Evolutionary conservation across 2,888 invertebrate species (phyloP).

Genomic region (Hipparchia semele): DNA sequence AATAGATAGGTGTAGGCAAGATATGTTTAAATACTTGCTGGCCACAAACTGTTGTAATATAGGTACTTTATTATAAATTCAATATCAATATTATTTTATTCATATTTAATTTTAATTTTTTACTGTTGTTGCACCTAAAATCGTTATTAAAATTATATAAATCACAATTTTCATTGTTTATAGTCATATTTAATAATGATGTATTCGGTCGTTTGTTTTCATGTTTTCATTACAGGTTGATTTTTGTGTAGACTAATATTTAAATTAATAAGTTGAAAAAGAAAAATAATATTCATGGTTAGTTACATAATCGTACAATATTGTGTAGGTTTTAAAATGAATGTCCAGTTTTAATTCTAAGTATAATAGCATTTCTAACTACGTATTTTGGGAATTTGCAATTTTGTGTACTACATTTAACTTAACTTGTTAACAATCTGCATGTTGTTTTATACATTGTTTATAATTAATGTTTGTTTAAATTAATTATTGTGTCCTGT

Average conservation of each 20-base stretch:
- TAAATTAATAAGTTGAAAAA: neutral
- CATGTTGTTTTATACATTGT: neutral
- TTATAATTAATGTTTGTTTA: neutral
- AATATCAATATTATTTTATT: conserved; percentile 3
- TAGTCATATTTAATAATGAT: neutral
- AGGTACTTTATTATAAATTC: conserved; percentile 7
- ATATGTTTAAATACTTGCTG: conserved; percentile 12
- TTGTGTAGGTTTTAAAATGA: conserved; percentile 7
- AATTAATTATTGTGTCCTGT: conserved; percentile 1
- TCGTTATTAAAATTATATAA: conserved; percentile 16
- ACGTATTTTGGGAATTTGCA: conserved; percentile 28
- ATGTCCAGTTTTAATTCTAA: conserved; percentile 23
- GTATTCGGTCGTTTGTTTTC: neutral
- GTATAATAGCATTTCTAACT: neutral
- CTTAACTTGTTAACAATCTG: conserved; percentile 1
- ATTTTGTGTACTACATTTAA: conserved; percentile 23
- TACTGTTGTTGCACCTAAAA: conserved; percentile 31
- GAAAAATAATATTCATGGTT: neutral
- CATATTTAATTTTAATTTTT: conserved; percentile 3
- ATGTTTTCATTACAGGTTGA: neutral
- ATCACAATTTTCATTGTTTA: conserved; percentile 29
- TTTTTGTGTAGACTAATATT: neutral
- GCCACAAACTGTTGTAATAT: conserved; percentile 23
- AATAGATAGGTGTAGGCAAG: conserved; percentile 17
- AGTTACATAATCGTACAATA: conserved; percentile 3